phyloP scores from a whole-genome alignment of 2,888 invertebrate species.

The Physocephala rufipes region DNA sequence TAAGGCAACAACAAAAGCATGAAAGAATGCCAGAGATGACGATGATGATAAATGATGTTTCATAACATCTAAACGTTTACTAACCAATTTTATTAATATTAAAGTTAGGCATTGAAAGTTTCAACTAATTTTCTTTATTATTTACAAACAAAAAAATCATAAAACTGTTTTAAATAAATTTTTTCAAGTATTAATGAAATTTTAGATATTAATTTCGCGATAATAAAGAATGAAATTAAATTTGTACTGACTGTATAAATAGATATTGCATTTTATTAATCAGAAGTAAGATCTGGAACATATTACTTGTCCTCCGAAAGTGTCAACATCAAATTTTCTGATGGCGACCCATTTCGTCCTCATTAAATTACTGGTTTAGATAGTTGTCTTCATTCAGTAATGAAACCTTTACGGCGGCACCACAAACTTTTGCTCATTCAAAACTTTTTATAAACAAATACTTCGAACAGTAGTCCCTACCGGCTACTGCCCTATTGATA shows the following conservation, averaged over 20 bases:
- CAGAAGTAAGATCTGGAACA: neutral
- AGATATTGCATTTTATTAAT: slow-evolving; percentile 3
- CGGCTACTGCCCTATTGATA: neutral
- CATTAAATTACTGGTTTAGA: neutral
- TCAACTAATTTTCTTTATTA: slow-evolving; percentile 5
- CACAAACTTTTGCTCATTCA: too few relatives aligned
- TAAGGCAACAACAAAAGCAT: neutral
- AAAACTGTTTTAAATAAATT: slow-evolving; percentile 20
- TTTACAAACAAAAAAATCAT: slow-evolving; percentile 22
- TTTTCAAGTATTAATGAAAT: slow-evolving; percentile 23
- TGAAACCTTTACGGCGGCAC: too few relatives aligned
- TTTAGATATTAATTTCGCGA: slow-evolving; percentile 25
- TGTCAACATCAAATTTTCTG: neutral
- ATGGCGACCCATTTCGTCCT: neutral
- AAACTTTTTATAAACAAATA: neutral
- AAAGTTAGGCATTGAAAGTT: neutral
- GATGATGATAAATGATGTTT: neutral
- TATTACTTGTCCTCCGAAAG: neutral
- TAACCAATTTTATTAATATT: neutral
- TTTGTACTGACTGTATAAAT: slow-evolving; percentile 31
- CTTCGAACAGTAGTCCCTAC: neutral
- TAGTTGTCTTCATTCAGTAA: too few relatives aligned
- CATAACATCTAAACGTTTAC: neutral
- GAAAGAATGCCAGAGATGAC: neutral
- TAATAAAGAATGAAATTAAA: slow-evolving; percentile 31